Percentiles rank a stretch among this genome's conserved stretches.
phyloP scores from a whole-genome alignment of 2,113 vertebrate species.

The Neofelis nebulosa region DNA sequence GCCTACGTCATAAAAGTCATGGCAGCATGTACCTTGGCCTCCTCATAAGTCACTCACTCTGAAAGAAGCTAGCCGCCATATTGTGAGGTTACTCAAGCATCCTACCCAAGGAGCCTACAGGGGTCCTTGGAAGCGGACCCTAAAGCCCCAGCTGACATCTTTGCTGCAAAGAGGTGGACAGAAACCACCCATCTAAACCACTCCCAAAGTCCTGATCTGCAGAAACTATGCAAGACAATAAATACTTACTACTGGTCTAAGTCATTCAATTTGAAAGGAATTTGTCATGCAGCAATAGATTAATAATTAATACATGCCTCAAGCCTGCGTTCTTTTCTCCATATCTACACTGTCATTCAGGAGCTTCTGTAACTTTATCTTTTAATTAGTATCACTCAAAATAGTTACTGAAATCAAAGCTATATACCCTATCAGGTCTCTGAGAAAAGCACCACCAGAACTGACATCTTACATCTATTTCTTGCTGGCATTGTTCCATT shows the following conservation, averaged over 20 bases:
- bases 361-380: background rate
- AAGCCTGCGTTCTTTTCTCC: background rate
- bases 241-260: background rate
- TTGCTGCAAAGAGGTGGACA: background rate
- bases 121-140: background rate
- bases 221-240: background rate
- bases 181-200: background rate
- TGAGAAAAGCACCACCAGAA: background rate
- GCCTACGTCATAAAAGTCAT: background rate
- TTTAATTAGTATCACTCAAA: background rate
- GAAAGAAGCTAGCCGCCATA: background rate
- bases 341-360: background rate
- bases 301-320: background rate
- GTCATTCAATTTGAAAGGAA: background rate
- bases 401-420: background rate
- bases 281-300: fast-evolving
- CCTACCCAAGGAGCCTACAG: fast-evolving
- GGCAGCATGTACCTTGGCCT: background rate
- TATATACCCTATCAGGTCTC: background rate
- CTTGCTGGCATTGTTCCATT: background rate
- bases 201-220: background rate
- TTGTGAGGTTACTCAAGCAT: background rate
- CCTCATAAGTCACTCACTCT: background rate
- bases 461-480: background rate
- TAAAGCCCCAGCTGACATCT: background rate